Percentiles rank a stretch among this genome's conserved stretches.
phyloP scores from a whole-genome alignment of 2,797 vertebrate species.

The Astyanax mexicanus region DNA sequence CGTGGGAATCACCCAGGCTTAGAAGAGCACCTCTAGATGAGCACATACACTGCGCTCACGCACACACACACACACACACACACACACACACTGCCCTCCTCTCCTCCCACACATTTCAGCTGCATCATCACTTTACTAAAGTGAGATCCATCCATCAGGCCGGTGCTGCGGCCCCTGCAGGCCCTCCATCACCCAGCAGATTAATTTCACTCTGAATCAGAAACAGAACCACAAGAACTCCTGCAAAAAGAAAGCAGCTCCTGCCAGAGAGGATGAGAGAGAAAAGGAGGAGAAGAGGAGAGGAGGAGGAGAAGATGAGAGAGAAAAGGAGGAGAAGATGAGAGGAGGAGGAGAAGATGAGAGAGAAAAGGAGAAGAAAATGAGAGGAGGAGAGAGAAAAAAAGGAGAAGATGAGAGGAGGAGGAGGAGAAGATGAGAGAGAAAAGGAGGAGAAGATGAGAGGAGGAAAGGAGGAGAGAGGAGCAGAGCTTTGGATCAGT shows the following conservation, averaged over 20 bases:
- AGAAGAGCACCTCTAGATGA: background rate
- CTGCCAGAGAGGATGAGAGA: background rate
- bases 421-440: too few species aligned
- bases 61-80: constrained; percentile 26
- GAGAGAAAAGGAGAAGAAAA: too few species aligned
- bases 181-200: constrained; percentile 12
- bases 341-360: too few species aligned
- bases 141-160: constrained; percentile 33
- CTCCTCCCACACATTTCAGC: constrained; percentile 32
- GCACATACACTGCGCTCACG: constrained; percentile 35
- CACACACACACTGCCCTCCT: background rate
- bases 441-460: too few species aligned
- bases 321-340: too few species aligned
- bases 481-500: too few species aligned
- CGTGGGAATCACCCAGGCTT: too few species aligned
- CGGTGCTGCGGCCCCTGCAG: constrained; percentile 1
- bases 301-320: too few species aligned
- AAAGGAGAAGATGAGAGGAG: too few species aligned
- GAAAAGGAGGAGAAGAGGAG: background rate
- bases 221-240: too few species aligned
- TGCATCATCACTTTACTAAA: constrained; percentile 40
- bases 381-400: too few species aligned
- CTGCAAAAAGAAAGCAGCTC: constrained; percentile 15
- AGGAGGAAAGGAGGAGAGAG: too few species aligned
- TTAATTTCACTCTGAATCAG: constrained; percentile 47